Evolutionary conservation across 1,140 invertebrate genomes (phyloP), one percentile per base, ranked within the genome.

Genomic region (Lepeophtheirus salmonis): DNA sequence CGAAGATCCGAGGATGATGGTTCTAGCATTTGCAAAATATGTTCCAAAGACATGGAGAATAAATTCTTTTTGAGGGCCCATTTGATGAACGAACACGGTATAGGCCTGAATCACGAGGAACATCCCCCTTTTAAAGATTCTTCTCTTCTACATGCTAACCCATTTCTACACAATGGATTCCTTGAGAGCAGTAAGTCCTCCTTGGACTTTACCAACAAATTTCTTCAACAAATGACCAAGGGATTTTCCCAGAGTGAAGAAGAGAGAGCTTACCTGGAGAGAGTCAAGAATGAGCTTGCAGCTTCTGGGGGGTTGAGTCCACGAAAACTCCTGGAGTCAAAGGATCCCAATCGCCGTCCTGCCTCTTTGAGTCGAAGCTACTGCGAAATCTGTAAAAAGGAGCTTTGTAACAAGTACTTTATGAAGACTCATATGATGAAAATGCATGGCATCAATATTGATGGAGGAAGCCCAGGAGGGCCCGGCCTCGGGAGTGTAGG

Each of bases 401-500:
- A 97, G 71, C 72, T 97, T 25, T 98, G 95, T 74, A 98, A 98
- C 74, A 98, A 99, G 71, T 98, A 99, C 68, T 98, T 98, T 70
- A 90, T 98, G 83, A 91, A 96, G 70, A 97, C 92, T 0, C 95
- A 99, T 74, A 98, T 98, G 89, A 83, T 97, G 66, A 84, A 96
- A 70, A 96, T 97, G 86, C 95, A 99, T 71, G 91, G 92, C 14
- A 94, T 98, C 61, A 88, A 91, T 68, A 84, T 95, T 48, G 88
- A 91, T 71, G 86, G 85, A 67, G 86, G 84, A 0, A 83, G 86
- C 0, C n/a, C n/a, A n/a, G n/a, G n/a, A n/a, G n/a, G n/a, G n/a
- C n/a, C n/a, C n/a, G n/a, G n/a, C n/a, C n/a, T n/a, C n/a, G n/a
- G n/a, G n/a, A n/a, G n/a, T n/a, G n/a, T n/a, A n/a, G 83, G 90